Conservation (phyloP, 2,113 vertebrate species). For the Takifugu bimaculatus region DNA sequence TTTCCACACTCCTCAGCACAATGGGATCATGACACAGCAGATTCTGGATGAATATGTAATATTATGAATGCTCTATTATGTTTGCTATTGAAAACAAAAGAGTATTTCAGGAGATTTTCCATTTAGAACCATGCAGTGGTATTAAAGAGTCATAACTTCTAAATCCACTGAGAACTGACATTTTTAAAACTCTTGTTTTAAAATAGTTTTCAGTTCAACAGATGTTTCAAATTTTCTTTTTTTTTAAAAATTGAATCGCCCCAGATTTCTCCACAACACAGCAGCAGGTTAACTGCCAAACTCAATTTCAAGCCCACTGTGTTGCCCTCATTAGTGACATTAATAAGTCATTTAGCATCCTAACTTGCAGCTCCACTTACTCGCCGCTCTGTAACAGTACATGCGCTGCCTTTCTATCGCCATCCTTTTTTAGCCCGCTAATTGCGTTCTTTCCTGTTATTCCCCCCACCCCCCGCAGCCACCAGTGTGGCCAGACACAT, state of each 20-base stretch:
- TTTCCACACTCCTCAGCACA: too few species aligned
- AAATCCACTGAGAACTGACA: too few species aligned
- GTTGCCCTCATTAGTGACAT: constrained; percentile 58
- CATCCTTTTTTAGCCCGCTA: constrained; percentile 48
- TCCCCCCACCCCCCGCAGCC: constrained; percentile 34
- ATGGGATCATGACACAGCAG: too few species aligned
- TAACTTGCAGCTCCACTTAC: constrained; percentile 32
- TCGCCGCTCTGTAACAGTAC: constrained; percentile 43
- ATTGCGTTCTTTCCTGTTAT: constrained; percentile 66
- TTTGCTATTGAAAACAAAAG: not conserved
- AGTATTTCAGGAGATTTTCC: not conserved
- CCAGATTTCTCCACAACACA: constrained; percentile 12
- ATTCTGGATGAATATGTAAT: too few species aligned
- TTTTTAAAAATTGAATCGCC: not conserved
- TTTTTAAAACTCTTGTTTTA: too few species aligned
- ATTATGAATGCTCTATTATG: not conserved
- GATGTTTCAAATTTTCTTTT: too few species aligned
- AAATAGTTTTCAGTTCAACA: too few species aligned
- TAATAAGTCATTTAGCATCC: constrained; percentile 60
- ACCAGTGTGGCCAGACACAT: constrained; percentile 53
- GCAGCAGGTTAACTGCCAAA: constrained; percentile 38
- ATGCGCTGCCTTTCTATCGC: constrained; percentile 49
- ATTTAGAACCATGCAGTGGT: not conserved
- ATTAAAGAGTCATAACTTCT: too few species aligned
- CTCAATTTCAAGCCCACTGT: constrained; percentile 33